Conservation (phyloP, 1,140 invertebrate species). For the Drosophila kikkawai region DNA sequence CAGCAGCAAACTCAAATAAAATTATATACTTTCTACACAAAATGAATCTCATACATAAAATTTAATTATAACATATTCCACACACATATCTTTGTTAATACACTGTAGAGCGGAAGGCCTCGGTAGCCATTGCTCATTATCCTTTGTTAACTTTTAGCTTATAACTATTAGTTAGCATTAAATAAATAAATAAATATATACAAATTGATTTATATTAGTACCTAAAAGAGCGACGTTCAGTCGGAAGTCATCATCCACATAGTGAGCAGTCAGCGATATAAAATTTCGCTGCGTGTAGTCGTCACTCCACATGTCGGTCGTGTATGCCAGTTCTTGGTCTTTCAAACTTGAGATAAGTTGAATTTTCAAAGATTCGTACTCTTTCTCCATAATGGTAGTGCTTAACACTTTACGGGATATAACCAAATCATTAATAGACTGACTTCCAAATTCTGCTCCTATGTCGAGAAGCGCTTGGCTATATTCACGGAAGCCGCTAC, state of each 20-base stretch:
- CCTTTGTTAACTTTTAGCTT: no score
- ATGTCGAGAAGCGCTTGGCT: conserved; percentile 5
- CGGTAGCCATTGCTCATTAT: no score
- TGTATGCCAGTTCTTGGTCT: conserved; percentile 20
- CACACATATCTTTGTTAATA: no score
- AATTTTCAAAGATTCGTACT: conserved; percentile 7
- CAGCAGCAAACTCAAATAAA: no score
- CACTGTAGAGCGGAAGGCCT: no score
- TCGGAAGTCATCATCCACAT: conserved; percentile 3
- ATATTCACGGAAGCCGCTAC: conserved; percentile 16
- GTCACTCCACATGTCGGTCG: conserved; percentile 10
- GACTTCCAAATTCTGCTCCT: neutral
- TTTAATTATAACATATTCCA: no score
- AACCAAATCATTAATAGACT: neutral
- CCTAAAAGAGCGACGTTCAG: conserved; percentile 20
- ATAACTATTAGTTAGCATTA: no score
- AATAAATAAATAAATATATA: no score
- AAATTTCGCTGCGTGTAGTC: conserved; percentile 1
- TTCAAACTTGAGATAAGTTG: conserved; percentile 23
- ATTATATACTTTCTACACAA: no score
- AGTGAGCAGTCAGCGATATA: conserved; percentile 21
- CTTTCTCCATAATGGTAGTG: conserved; percentile 11
- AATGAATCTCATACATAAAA: no score
- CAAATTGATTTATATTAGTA: conserved; percentile 11
- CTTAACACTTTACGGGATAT: conserved; percentile 18